These are phyloP conservation scores for Prenolepis imparis DNA, from an alignment of 2,888 invertebrate genomes.

Conservation along the genomic window DNA sequence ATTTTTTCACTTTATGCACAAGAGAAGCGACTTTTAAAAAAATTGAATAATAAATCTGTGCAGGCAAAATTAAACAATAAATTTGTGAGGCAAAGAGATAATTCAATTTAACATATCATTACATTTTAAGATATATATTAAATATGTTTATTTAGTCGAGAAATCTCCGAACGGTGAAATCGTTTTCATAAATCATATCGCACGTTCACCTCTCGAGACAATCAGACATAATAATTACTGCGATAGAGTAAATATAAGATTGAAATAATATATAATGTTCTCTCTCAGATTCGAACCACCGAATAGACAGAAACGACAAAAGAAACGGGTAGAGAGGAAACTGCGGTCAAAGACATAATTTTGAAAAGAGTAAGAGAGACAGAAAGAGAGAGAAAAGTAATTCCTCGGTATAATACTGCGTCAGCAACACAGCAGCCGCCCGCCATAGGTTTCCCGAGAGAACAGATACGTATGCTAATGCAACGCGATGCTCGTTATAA, in stretches of 20 bases:
- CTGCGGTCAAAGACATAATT: conserved; percentile 19
- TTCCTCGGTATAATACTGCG: conserved; percentile 45
- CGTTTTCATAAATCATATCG: not conserved
- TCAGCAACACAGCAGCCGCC: conserved; percentile 61
- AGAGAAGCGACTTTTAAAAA: not conserved
- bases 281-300: not conserved
- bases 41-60: too few species aligned
- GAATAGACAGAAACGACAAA: not conserved
- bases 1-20: not conserved
- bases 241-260: not conserved
- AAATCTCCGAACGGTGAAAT: not conserved
- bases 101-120: not conserved
- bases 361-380: conserved; percentile 6
- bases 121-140: not conserved
- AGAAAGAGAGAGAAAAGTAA: not conserved
- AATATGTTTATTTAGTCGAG: not conserved
- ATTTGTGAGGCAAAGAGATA: not conserved
- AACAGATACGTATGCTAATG: conserved; percentile 84
- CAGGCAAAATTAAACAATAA: not conserved
- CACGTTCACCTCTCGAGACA: not conserved
- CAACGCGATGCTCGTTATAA: conserved; percentile 83
- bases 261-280: not conserved
- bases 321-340: not conserved
- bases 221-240: conserved; percentile 12
- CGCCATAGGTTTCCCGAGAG: conserved; percentile 75